Evolutionary conservation across 2,888 invertebrate species (phyloP).

Genomic region (Coecobrya sp.): DNA sequence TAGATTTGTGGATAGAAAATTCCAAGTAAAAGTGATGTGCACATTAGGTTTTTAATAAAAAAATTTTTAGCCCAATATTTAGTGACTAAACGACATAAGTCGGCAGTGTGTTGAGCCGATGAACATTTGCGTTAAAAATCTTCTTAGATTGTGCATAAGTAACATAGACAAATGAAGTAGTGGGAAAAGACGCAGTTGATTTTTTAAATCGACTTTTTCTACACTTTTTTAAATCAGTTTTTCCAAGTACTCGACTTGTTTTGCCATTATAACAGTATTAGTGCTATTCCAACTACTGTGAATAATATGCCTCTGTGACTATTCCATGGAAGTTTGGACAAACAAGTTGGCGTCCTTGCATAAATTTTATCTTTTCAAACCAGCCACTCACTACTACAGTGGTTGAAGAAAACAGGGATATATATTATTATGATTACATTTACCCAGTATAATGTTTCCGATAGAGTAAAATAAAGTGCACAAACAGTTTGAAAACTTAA

Average conservation of each 20-base stretch:
- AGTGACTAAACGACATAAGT: background rate
- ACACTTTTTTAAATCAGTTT: background rate
- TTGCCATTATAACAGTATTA: slow-evolving; percentile 9
- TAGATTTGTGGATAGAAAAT: background rate
- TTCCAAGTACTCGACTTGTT: background rate
- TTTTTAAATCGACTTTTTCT: slow-evolving; percentile 33
- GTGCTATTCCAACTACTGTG: background rate
- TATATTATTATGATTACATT: background rate
- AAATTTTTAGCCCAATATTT: background rate
- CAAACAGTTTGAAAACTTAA: slow-evolving; percentile 47
- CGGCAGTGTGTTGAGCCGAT: background rate
- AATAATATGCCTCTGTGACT: background rate
- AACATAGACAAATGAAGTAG: background rate
- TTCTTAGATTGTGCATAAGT: background rate
- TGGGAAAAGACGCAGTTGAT: background rate
- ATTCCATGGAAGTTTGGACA: slow-evolving; percentile 4
- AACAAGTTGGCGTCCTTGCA: slow-evolving; percentile 40
- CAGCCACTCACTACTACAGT: slow-evolving; percentile 21
- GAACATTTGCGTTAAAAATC: background rate
- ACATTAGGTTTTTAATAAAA: slow-evolving; percentile 26
- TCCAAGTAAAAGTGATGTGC: slow-evolving; percentile 37
- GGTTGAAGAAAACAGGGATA: background rate
- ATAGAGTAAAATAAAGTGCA: slow-evolving; percentile 22
- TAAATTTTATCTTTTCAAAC: slow-evolving; percentile 53
- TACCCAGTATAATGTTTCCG: background rate